Evolutionary conservation across 2,888 invertebrate genomes (phyloP), one percentile per base, ranked within the genome.

Genomic region (Epinotia brunnichana): DNA sequence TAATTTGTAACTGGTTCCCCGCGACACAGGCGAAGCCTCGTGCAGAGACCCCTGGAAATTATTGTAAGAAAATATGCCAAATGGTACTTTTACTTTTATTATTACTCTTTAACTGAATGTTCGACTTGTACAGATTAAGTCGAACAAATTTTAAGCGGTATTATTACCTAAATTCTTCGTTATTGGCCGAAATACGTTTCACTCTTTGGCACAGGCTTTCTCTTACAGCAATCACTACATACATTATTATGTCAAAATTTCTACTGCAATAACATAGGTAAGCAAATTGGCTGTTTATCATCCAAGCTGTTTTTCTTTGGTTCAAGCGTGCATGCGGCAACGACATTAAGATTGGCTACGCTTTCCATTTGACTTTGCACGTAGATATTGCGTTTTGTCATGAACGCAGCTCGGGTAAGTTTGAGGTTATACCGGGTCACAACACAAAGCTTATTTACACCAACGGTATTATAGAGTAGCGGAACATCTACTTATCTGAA

Each of bases 341-440:
- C 85, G 83, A 87, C 91, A 90, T 92, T 91, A 90, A 89, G 88
- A 89, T 85, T 86, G 84, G 89, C 86, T 90, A 88, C 89, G 89
- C 88, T 91, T 91, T 88, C 86, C 88, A 86, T 90, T 91, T 89
- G 91, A 88, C 88, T 92, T 91, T 90, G 82, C 82, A 86, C 83
- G 83, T 85, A 84, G 85, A 87, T 87, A 91, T 90, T 89, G 89
- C 88, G 87, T 87, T 87, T 92, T 91, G 90, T 90, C 92, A 92
- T 91, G 92, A 90, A 90, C 91, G 80, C 80, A 81, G 84, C 82
- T 83, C 81, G 81, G 79, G 81, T 83, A 84, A 82, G 85, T 85
- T 89, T 85, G 82, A 86, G 90, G 89, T 89, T 87, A 90, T 41
- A 67, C 67, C 21, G 13, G 60, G 21, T 62, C 41, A 29, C 48